A percentile compares a stretch with the other conserved stretches of the same genome.
Evolutionary conservation across 2,113 vertebrate species (phyloP).

Genomic region (Spizaetus ornatus): DNA sequence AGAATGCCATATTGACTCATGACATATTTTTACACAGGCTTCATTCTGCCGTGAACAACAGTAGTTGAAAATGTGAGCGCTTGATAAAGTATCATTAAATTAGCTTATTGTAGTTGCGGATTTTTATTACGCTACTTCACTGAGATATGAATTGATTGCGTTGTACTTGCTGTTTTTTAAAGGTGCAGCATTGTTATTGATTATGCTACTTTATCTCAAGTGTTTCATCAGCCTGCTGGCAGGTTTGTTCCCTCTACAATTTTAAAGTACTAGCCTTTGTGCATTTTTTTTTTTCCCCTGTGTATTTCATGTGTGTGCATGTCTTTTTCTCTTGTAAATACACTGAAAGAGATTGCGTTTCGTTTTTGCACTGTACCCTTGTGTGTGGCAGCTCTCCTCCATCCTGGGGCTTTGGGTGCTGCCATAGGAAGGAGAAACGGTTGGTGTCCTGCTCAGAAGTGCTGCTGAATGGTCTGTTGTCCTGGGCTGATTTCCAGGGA

Average conservation of each 20-base stretch:
- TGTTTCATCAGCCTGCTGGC: slow-evolving; percentile 40
- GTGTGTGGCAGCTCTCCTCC: not conserved
- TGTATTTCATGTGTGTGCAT: not conserved
- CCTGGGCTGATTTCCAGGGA: not conserved
- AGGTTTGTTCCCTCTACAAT: not conserved
- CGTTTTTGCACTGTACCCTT: rapidly evolving
- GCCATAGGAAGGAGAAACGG: not conserved
- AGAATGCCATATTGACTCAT: slow-evolving; percentile 33
- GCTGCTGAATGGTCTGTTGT: not conserved
- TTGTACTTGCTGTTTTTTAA: slow-evolving; percentile 26
- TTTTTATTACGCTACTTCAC: slow-evolving; percentile 30
- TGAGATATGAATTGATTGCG: slow-evolving; percentile 23
- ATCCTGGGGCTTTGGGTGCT: not conserved
- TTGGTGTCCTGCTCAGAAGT: not conserved
- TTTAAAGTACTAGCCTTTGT: not conserved
- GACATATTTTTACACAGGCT: slow-evolving; percentile 41
- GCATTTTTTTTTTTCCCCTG: not conserved
- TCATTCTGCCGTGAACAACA: slow-evolving; percentile 48
- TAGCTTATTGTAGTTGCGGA: slow-evolving; percentile 52
- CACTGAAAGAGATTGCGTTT: not conserved
- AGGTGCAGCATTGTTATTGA: slow-evolving; percentile 39
- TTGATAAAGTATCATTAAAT: slow-evolving; percentile 46
- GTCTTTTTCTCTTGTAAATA: not conserved
- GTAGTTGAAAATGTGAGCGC: not conserved
- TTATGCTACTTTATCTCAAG: slow-evolving; percentile 48